Conservation (phyloP, 2,113 vertebrate genomes). For the Misgurnus mizolepis region DNA sequence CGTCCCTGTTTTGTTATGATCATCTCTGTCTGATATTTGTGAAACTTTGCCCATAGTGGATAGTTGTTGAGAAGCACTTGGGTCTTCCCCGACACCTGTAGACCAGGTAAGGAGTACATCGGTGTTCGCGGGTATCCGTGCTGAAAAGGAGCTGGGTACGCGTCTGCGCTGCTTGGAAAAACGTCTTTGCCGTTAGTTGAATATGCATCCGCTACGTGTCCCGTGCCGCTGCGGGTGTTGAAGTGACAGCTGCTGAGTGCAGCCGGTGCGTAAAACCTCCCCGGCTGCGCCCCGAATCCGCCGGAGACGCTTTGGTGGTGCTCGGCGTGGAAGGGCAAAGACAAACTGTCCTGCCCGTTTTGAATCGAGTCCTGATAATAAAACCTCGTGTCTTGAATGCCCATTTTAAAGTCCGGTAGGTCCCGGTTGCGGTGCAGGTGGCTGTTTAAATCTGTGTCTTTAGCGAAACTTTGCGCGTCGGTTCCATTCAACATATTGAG, state of each 20-base stretch:
- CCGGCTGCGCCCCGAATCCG: constrained; percentile 67
- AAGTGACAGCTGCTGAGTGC: constrained; percentile 71
- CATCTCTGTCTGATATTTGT: constrained; percentile 97
- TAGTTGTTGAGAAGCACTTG: constrained; percentile 91
- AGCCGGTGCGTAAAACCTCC: constrained; percentile 74
- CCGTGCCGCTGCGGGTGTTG: constrained; percentile 63
- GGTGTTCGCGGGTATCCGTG: constrained; percentile 76
- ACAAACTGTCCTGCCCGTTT: constrained; percentile 66
- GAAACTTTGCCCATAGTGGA: constrained; percentile 94
- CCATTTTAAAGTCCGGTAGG: constrained; percentile 75
- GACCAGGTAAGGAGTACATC: constrained; percentile 78
- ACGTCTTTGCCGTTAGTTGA: constrained; percentile 66
- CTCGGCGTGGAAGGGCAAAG: constrained; percentile 71
- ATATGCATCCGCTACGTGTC: constrained; percentile 71
- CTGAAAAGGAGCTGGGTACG: constrained; percentile 68
- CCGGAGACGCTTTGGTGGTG: constrained; percentile 60
- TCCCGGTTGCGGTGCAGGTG: constrained; percentile 73
- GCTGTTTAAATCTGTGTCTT: constrained; percentile 72
- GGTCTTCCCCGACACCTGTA: constrained; percentile 87
- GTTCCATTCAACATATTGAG: constrained; percentile 86
- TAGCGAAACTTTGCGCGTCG: constrained; percentile 79
- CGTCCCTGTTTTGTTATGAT: constrained; percentile 98
- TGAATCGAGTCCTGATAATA: constrained; percentile 72
- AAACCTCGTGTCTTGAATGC: constrained; percentile 75
- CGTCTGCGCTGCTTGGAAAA: constrained; percentile 69